phyloP scores from a whole-genome alignment of 2,113 vertebrate species.

The Indicator indicator region DNA sequence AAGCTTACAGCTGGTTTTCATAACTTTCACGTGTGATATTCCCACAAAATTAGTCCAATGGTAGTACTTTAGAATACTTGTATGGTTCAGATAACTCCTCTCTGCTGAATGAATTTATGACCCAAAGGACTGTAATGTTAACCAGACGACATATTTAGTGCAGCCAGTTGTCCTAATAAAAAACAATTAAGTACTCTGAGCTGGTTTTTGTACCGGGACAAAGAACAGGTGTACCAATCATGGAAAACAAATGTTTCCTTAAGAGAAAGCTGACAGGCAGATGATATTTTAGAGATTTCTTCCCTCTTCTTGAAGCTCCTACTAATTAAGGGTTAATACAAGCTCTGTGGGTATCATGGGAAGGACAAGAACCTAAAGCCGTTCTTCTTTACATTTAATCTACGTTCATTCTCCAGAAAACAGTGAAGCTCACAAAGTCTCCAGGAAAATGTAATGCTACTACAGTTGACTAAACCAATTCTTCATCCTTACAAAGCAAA shows the following conservation, averaged over 20 bases:
- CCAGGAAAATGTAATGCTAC: neutral
- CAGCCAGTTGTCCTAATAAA: conserved; percentile 17
- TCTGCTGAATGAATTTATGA: neutral
- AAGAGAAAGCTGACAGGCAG: neutral
- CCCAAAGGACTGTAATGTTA: neutral
- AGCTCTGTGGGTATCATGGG: neutral
- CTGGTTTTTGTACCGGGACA: neutral
- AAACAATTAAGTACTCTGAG: neutral
- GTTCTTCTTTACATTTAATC: neutral
- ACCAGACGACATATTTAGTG: neutral
- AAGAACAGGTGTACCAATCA: neutral
- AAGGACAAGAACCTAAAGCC: neutral
- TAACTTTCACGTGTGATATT: neutral
- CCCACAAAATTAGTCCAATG: neutral
- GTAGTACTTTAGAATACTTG: neutral
- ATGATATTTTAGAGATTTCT: neutral
- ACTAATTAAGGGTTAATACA: neutral
- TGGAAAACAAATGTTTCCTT: neutral
- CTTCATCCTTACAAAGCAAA: conserved; percentile 93
- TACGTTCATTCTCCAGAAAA: neutral
- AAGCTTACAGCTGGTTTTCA: neutral
- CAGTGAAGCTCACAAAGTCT: neutral
- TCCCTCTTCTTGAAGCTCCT: neutral
- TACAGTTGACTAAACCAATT: conserved; percentile 30
- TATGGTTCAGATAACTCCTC: neutral